Evolutionary conservation across 1,140 invertebrate genomes (phyloP), one percentile per base, ranked within the genome.

Genomic region (Helicoverpa armigera): DNA sequence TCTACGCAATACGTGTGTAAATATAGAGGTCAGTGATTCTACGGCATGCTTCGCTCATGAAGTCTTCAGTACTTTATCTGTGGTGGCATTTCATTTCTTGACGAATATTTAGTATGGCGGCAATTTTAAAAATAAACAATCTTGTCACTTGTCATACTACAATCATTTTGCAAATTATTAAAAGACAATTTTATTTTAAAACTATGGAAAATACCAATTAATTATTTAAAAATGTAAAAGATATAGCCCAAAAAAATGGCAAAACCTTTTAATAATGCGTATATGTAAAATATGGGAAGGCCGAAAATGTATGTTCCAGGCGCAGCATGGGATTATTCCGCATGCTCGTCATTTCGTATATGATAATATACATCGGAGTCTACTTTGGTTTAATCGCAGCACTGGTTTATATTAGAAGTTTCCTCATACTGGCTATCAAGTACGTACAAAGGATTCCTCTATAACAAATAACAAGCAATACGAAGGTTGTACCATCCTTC

Each of bases 381-480:
- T 94, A 94, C 70, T 88, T 94, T 51, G 88, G 86, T 10, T 65
- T 93, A n/a, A 82, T 94, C 1, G 87, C 83, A 76, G 87, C 76
- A 31, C 85, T 94, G 0, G 74, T 91, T 16, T 94, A 93, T 60
- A 31, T 91, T 9, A 86, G 91, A 54, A 89, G 83, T 74, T 54
- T 88, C 10, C 81, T 91, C 7, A 63, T 77, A 67, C 78, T 89
- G 50, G 72, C 86, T 53, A 61, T 90, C 72, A 86, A 88, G 90
- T 93, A 87, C 61, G 88, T 85, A 54, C 56, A 14, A 23, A n/a
- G 53, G 75, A 58, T 58, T 58, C 53, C 12, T 60, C 58, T 60
- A 23, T 60, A 18, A 16, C 4, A 81, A 67, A 23, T 60, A 18
- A 16, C 4, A 81, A 67, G 9, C 35, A 43, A 43, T 43, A 43